These are phyloP conservation scores for Symphodus melops DNA, from an alignment of 2,113 vertebrate genomes.

Conservation along the genomic window DNA sequence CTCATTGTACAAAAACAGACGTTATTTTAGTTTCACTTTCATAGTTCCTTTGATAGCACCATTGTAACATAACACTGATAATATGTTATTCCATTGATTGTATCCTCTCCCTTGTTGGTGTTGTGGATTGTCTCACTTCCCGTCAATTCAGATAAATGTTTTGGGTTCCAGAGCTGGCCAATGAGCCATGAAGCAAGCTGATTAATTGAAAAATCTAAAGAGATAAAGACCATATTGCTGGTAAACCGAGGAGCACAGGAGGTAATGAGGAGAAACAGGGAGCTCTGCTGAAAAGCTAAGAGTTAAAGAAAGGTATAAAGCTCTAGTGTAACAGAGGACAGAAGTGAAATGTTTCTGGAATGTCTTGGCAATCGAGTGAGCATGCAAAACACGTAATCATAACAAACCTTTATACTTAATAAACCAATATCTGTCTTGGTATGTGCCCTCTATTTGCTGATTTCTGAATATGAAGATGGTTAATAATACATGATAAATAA, in stretches of 20 bases:
- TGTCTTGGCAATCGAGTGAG: not conserved
- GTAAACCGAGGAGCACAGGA: slow-evolving; percentile 46
- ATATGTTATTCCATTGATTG: slow-evolving; percentile 48
- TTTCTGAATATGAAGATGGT: no score
- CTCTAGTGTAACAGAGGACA: slow-evolving; percentile 1
- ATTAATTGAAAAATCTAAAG: slow-evolving; percentile 73
- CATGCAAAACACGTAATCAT: not conserved
- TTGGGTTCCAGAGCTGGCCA: slow-evolving; percentile 43
- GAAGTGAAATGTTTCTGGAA: not conserved
- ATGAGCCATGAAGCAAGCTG: slow-evolving; percentile 65
- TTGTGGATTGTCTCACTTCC: slow-evolving; percentile 59
- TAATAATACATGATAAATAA: no score
- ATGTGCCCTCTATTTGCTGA: no score
- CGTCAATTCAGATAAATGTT: slow-evolving; percentile 69
- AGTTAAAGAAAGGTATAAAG: slow-evolving; percentile 18
- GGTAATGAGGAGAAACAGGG: slow-evolving; percentile 57
- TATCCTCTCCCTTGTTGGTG: slow-evolving; percentile 58
- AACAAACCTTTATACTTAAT: not conserved
- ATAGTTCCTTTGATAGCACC: slow-evolving; percentile 21
- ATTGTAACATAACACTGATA: slow-evolving; percentile 55
- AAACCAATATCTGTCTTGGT: no score
- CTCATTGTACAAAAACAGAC: slow-evolving; percentile 17
- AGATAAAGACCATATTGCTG: slow-evolving; percentile 51
- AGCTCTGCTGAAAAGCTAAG: slow-evolving; percentile 14
- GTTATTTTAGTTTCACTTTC: slow-evolving; percentile 36